A percentile compares a stretch with the other conserved stretches of the same genome.
phyloP scores from a whole-genome alignment of 1,140 invertebrate genomes.

The Drosophila persimilis region DNA sequence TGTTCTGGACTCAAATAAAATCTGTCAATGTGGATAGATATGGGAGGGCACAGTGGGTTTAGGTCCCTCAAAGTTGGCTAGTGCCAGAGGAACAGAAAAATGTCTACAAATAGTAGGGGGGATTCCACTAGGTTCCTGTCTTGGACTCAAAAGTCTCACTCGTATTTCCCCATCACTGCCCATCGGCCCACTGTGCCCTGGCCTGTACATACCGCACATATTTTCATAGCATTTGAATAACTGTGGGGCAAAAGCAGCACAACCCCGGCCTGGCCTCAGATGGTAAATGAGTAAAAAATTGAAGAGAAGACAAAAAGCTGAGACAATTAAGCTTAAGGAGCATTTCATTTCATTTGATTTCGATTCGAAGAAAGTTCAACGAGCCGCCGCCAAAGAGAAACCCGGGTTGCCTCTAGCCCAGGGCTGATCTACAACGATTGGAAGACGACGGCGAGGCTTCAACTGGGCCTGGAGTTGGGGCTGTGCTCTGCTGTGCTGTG shows the following conservation, averaged over 20 bases:
- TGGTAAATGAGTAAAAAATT: constrained; percentile 75
- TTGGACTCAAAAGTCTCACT: no score
- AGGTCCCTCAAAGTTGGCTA: neutral
- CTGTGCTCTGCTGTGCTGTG: constrained; percentile 5
- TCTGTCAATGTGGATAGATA: constrained; percentile 66
- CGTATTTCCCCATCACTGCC: neutral
- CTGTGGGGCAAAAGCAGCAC: constrained; percentile 56
- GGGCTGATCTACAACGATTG: constrained; percentile 57
- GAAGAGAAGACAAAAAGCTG: constrained; percentile 50
- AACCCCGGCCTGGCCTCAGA: constrained; percentile 35
- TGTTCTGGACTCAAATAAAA: constrained; percentile 65
- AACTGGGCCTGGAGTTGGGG: constrained; percentile 3
- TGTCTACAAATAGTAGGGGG: no score
- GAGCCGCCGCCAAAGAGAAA: constrained; percentile 60
- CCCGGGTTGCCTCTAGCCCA: constrained; percentile 42
- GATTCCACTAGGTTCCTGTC: no score
- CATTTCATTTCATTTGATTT: constrained; percentile 72
- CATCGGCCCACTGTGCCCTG: constrained; percentile 37
- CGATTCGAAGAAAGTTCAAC: constrained; percentile 72
- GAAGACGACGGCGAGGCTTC: constrained; percentile 1
- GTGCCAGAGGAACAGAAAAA: neutral
- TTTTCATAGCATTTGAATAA: constrained; percentile 77
- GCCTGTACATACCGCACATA: constrained; percentile 48
- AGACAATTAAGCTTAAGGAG: constrained; percentile 82
- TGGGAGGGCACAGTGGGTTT: constrained; percentile 50